Evolutionary conservation across 2,888 invertebrate genomes (phyloP).

Genomic region (Homarus gammarus): DNA sequence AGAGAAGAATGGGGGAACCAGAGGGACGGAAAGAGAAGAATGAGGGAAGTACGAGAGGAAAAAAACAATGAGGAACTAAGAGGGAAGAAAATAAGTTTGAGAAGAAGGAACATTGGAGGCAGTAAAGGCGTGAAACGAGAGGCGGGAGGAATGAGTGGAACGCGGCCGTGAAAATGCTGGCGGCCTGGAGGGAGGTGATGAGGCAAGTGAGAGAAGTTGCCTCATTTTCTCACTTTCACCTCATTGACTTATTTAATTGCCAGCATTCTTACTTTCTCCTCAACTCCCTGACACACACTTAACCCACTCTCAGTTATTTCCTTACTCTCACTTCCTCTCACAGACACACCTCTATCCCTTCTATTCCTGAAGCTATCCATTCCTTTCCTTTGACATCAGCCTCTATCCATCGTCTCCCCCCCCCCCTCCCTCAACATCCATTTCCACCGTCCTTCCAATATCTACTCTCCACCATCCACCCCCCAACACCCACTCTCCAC

Average conservation of each 20-base stretch:
- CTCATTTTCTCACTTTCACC: no score
- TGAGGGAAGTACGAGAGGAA: not conserved
- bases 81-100: not conserved
- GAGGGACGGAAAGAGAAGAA: constrained; percentile 18
- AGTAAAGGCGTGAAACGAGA: not conserved
- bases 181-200: not conserved
- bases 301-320: not conserved
- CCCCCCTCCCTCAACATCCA: not conserved
- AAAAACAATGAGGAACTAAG: not conserved
- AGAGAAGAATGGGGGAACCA: not conserved
- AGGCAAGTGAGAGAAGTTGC: not conserved
- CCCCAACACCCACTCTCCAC: not conserved
- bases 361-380: no score
- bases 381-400: not conserved
- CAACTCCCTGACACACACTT: not conserved
- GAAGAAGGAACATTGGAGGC: not conserved
- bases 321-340: not conserved
- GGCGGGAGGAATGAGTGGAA: not conserved
- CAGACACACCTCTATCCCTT: not conserved
- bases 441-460: not conserved
- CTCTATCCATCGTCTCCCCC: not conserved
- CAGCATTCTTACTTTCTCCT: not conserved
- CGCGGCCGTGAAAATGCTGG: not conserved
- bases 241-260: no score
- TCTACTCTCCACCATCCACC: not conserved